phyloP scores from a whole-genome alignment of 2,888 invertebrate species.

The Leucophenga maculata region DNA sequence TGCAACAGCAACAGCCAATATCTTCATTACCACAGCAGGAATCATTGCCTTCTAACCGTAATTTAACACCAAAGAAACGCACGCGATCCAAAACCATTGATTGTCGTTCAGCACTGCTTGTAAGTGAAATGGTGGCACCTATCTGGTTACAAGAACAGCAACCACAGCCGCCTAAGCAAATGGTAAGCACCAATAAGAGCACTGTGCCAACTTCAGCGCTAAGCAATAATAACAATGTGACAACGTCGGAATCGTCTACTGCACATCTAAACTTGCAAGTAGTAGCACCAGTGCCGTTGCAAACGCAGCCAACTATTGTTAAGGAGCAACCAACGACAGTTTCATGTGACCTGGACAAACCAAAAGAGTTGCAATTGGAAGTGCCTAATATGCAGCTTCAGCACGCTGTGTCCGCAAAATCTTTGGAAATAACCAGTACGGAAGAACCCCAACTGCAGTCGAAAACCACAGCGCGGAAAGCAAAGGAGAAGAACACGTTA shows the following conservation, averaged over 20 bases:
- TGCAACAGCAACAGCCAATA: conserved; percentile 15
- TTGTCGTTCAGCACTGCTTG: conserved; percentile 49
- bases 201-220: background rate
- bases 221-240: background rate
- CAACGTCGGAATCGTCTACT: background rate
- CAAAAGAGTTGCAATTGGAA: too few species aligned
- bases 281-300: conserved; percentile 1
- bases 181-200: background rate
- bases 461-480: too few species aligned
- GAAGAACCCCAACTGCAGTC: too few species aligned
- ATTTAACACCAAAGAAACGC: conserved; percentile 56
- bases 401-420: too few species aligned
- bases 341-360: conserved; percentile 14
- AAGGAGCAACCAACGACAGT: conserved; percentile 31
- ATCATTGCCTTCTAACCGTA: conserved; percentile 18
- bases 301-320: background rate
- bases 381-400: too few species aligned
- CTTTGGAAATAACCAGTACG: too few species aligned
- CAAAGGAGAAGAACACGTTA: too few species aligned
- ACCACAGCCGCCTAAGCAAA: background rate
- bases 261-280: background rate
- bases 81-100: conserved; percentile 66
- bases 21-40: conserved; percentile 25
- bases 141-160: conserved; percentile 2
- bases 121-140: conserved; percentile 8